Percentiles rank a stretch among this genome's conserved stretches.
phyloP scores from a whole-genome alignment of 2,797 vertebrate species.

The Anguilla marmorata region DNA sequence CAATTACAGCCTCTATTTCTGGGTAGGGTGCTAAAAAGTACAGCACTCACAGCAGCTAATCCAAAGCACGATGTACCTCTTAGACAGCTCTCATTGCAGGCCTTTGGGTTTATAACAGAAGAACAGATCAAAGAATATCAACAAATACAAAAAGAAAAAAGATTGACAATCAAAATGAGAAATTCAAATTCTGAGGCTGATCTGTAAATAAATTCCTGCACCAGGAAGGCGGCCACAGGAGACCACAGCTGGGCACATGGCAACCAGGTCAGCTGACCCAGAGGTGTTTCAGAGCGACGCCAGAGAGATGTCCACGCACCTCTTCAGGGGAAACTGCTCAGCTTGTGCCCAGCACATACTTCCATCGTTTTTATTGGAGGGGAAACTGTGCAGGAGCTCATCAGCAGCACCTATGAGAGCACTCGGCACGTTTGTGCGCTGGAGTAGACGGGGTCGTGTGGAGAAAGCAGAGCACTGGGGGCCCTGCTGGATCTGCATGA shows the following conservation, averaged over 20 bases:
- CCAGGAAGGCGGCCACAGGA: background rate
- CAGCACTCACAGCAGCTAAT: no score
- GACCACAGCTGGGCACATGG: background rate
- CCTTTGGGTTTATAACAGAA: no score
- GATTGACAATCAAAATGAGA: no score
- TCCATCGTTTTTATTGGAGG: background rate
- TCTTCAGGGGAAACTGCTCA: background rate
- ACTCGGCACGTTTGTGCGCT: background rate
- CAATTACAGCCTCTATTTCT: no score
- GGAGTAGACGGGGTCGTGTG: background rate
- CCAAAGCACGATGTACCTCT: no score
- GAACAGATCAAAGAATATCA: no score
- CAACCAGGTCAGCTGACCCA: background rate
- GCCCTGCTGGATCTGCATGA: background rate
- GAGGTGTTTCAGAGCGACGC: background rate
- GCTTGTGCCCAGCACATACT: background rate
- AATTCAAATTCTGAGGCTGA: background rate
- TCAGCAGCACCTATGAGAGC: background rate
- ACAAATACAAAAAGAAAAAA: no score
- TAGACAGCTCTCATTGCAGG: no score
- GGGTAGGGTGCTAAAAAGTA: no score
- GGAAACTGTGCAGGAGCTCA: background rate
- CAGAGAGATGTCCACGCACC: background rate
- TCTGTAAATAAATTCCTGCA: background rate
- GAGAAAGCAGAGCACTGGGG: background rate